Conservation (phyloP, 2,888 invertebrate genomes). For the Clitarchus hookeri region DNA sequence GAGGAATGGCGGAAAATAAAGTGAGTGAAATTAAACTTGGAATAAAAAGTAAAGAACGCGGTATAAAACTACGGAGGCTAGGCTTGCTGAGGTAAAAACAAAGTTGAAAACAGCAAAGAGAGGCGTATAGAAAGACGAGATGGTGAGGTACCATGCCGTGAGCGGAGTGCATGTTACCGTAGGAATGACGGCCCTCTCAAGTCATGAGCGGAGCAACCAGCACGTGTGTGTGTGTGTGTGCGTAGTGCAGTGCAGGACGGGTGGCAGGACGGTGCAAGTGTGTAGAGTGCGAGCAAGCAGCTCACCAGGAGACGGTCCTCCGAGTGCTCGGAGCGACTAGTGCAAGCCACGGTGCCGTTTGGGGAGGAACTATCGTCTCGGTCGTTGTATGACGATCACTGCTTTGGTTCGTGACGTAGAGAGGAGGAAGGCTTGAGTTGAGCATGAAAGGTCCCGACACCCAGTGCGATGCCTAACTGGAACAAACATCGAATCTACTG, state of each 20-base stretch:
- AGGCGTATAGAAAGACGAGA: too few relatives aligned
- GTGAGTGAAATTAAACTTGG: too few relatives aligned
- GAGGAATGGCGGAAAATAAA: too few relatives aligned
- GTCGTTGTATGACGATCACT: not conserved
- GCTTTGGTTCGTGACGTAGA: not conserved
- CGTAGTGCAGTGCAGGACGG: conserved; percentile 31
- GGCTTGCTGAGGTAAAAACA: too few relatives aligned
- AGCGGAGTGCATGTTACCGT: too few relatives aligned
- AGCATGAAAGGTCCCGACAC: not conserved
- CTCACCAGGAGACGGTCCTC: not conserved
- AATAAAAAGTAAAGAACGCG: too few relatives aligned
- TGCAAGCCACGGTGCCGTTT: not conserved
- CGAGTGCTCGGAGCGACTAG: not conserved
- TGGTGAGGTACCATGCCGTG: too few relatives aligned
- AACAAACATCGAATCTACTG: too few relatives aligned
- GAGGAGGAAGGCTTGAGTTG: not conserved
- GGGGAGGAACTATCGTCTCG: not conserved
- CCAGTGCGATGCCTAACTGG: not conserved
- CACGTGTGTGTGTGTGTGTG: not conserved
- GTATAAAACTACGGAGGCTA: too few relatives aligned
- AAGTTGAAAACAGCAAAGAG: too few relatives aligned
- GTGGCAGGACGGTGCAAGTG: conserved; percentile 35
- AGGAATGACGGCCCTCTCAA: not conserved
- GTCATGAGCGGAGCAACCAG: not conserved
- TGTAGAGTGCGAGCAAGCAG: not conserved